Percentiles rank a stretch among this genome's conserved stretches.
phyloP scores from a whole-genome alignment of 1,140 invertebrate genomes.

The Caenorhabditis briggsae region DNA sequence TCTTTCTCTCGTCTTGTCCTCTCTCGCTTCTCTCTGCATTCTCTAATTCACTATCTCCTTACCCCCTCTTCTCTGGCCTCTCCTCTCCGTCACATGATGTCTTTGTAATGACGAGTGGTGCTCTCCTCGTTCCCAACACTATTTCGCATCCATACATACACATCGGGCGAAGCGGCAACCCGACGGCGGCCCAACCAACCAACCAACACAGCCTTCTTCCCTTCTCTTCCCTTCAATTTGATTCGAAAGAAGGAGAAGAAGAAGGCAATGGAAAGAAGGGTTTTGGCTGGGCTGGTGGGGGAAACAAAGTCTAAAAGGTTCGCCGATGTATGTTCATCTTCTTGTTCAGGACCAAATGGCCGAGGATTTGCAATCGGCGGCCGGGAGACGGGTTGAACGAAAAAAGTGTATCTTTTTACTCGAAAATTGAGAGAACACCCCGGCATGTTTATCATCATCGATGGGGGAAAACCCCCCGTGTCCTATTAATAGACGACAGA shows the following conservation, averaged over 20 bases:
- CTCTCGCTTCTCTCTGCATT: not conserved
- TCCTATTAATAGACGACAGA: too few species aligned
- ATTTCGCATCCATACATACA: not conserved
- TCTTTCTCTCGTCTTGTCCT: not conserved
- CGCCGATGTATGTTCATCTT: too few species aligned
- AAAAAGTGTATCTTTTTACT: too few species aligned
- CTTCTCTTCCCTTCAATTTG: slow-evolving; percentile 47
- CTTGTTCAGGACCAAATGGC: too few species aligned
- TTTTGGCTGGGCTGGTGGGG: too few species aligned
- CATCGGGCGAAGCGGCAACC: not conserved
- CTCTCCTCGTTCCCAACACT: not conserved
- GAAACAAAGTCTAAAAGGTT: too few species aligned
- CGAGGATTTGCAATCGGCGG: too few species aligned
- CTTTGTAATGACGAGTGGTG: not conserved
- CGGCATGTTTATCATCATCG: too few species aligned
- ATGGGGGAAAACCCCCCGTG: too few species aligned
- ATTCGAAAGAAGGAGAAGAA: slow-evolving; percentile 29
- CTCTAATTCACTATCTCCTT: not conserved
- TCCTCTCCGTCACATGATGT: slow-evolving; percentile 8
- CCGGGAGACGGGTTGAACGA: too few species aligned
- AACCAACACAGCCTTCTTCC: slow-evolving; percentile 5
- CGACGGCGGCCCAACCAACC: slow-evolving; percentile 40
- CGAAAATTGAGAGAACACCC: too few species aligned
- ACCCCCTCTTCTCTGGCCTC: not conserved
- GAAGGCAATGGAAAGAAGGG: not conserved